phyloP scores from a whole-genome alignment of 2,888 invertebrate species.

The Drosophila nigritarsus region DNA sequence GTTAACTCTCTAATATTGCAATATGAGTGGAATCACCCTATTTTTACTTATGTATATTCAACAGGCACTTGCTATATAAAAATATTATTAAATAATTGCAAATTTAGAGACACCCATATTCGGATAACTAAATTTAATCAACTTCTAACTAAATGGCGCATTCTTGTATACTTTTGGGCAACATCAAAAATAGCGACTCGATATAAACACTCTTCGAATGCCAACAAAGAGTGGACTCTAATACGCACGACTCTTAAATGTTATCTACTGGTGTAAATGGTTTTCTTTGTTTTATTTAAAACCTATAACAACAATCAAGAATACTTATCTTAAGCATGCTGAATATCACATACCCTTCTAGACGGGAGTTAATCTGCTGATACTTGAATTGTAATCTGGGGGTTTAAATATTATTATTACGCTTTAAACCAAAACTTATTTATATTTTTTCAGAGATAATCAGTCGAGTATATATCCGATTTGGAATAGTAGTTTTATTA shows the following conservation, averaged over 20 bases:
- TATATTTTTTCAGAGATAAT: not conserved
- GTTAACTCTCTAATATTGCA: not conserved
- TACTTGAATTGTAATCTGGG: not conserved
- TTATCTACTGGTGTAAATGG: not conserved
- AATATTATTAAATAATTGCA: too few species aligned
- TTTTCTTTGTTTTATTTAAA: not conserved
- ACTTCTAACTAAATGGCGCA: not conserved
- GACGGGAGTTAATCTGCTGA: not conserved
- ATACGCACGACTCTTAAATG: not conserved
- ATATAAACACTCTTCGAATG: not conserved
- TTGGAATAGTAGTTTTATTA: not conserved
- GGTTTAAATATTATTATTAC: not conserved
- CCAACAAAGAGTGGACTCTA: not conserved
- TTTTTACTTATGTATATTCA: not conserved
- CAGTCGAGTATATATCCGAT: not conserved
- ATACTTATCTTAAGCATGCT: not conserved
- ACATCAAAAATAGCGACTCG: not conserved
- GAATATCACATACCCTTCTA: not conserved
- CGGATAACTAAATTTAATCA: not conserved
- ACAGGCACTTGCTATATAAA: too few species aligned
- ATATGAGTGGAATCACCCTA: not conserved
- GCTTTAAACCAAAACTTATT: not conserved
- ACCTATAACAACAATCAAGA: not conserved
- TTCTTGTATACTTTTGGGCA: slow-evolving; percentile 17
- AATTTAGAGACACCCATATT: not conserved